Conservation (phyloP, 2,113 vertebrate genomes). For the Platysternon megacephalum region DNA sequence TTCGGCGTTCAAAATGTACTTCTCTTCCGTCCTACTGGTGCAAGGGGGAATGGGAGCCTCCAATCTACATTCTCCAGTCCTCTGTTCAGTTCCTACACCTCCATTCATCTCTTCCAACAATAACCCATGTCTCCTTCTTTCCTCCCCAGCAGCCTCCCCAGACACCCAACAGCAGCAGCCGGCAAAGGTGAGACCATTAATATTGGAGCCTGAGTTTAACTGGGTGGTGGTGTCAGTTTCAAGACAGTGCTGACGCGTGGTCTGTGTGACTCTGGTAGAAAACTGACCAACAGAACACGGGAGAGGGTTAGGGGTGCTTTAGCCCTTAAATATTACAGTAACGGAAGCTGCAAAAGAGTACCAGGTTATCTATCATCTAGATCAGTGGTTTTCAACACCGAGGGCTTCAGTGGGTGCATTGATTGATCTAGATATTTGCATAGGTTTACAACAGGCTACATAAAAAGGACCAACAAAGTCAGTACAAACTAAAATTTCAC, state of each 20-base stretch:
- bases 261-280: background rate
- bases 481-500: too few species aligned
- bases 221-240: background rate
- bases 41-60: background rate
- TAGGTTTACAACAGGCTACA: too few species aligned
- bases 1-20: background rate
- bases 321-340: background rate
- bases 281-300: background rate
- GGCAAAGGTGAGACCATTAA: background rate
- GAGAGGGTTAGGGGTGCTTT: background rate
- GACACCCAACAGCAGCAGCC: background rate
- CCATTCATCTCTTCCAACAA: background rate
- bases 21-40: background rate
- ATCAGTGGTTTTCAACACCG: too few species aligned
- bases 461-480: too few species aligned
- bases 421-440: too few species aligned
- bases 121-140: background rate
- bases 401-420: too few species aligned
- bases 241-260: too few species aligned
- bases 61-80: background rate
- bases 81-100: background rate
- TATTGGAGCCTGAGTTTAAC: background rate
- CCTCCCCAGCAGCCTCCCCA: background rate
- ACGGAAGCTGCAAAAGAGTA: background rate
- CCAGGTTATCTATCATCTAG: too few species aligned